These are phyloP conservation scores for Lycocorax pyrrhopterus DNA, from an alignment of 2,113 vertebrate genomes.

Conservation along the genomic window DNA sequence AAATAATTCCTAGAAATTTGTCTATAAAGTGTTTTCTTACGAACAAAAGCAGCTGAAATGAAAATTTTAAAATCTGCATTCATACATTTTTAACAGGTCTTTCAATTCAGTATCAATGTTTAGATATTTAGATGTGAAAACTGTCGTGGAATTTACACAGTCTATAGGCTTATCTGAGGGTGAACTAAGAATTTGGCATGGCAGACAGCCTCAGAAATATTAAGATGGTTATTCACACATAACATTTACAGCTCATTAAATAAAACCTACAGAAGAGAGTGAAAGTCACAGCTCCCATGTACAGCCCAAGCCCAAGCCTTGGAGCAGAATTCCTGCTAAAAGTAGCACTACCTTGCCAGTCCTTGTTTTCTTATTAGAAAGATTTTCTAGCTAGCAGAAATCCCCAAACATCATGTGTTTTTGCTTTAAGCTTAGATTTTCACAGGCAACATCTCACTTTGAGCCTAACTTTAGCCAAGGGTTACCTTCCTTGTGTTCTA, in stretches of 20 bases:
- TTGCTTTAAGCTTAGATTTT: conserved; percentile 24
- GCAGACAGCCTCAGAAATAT: conserved; percentile 3
- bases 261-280: not conserved
- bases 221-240: not conserved
- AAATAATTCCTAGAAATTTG: not conserved
- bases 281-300: conserved; percentile 26
- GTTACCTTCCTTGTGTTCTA: not conserved
- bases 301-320: not conserved
- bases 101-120: not conserved
- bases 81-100: not conserved
- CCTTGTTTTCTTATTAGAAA: conserved; percentile 13
- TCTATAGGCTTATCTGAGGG: not conserved
- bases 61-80: not conserved
- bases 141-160: not conserved
- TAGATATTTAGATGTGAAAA: not conserved
- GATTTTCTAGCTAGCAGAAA: conserved; percentile 27
- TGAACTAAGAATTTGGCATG: not conserved
- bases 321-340: conserved; percentile 21
- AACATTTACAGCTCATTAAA: conserved; percentile 21
- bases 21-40: not conserved
- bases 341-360: conserved; percentile 23
- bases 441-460: conserved; percentile 2
- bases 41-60: not conserved
- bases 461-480: conserved; percentile 27
- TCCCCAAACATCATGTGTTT: not conserved